Evolutionary conservation across 2,888 invertebrate genomes (phyloP).

Genomic region (Scaptomyza parva): DNA sequence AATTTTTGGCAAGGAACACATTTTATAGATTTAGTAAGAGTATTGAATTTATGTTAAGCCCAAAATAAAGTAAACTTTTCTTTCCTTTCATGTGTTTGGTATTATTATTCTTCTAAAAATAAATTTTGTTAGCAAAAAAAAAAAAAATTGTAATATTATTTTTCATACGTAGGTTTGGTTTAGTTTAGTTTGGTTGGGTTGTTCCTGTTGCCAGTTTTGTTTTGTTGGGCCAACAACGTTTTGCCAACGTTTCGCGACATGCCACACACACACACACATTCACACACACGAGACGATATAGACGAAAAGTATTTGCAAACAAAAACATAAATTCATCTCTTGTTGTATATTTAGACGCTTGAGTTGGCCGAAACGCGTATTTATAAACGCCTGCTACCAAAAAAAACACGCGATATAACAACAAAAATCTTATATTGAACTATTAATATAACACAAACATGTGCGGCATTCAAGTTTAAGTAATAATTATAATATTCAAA

Average conservation of each 20-base stretch:
- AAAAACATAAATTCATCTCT: conserved; percentile 75
- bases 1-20: not conserved
- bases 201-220: conserved; percentile 54
- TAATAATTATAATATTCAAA: conserved; percentile 15
- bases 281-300: not conserved
- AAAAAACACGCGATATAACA: no score
- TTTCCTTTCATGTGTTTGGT: conserved; percentile 14
- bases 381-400: conserved; percentile 56
- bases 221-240: conserved; percentile 54
- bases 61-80: not conserved
- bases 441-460: conserved; percentile 39
- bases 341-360: conserved; percentile 53
- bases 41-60: not conserved
- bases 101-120: no score
- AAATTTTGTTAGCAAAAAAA: conserved; percentile 53
- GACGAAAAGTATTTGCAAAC: conserved; percentile 78
- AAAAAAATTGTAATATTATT: conserved; percentile 43
- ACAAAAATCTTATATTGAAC: not conserved
- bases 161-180: conserved; percentile 45
- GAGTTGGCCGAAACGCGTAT: conserved; percentile 49
- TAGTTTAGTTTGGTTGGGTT: conserved; percentile 1
- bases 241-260: conserved; percentile 64
- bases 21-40: conserved; percentile 11
- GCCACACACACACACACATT: conserved; percentile 31
- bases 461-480: conserved; percentile 20